Evolutionary conservation across 2,797 vertebrate genomes (phyloP).

Genomic region (Pseudochirops cupreus): DNA sequence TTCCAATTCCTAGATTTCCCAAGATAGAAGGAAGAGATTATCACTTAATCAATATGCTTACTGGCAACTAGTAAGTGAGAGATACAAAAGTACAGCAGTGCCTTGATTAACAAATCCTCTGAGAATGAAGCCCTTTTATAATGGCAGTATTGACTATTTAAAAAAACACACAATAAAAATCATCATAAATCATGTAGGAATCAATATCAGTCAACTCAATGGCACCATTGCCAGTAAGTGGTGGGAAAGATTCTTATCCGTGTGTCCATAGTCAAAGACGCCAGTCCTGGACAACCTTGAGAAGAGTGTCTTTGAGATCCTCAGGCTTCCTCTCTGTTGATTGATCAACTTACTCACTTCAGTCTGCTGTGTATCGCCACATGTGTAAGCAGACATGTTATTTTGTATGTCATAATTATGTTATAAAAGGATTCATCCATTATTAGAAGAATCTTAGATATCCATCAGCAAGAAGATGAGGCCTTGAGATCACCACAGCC

Average conservation of each 20-base stretch:
- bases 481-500: neutral
- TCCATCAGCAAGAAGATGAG: neutral
- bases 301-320: neutral
- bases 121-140: neutral
- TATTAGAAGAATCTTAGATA: constrained; percentile 36
- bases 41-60: neutral
- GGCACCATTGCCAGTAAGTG: neutral
- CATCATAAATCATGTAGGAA: neutral
- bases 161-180: neutral
- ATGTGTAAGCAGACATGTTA: neutral
- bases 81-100: neutral
- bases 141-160: neutral
- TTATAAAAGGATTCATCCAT: constrained; percentile 36
- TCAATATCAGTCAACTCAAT: neutral
- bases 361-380: neutral
- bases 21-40: neutral
- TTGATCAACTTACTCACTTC: neutral
- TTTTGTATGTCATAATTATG: neutral
- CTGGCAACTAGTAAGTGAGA: neutral
- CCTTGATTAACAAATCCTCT: neutral
- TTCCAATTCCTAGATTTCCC: neutral
- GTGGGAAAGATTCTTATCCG: neutral
- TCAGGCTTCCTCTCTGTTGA: neutral
- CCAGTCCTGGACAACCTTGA: neutral
- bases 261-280: neutral